These are phyloP conservation scores for Phylloscopus trochiloides DNA, from an alignment of 2,113 vertebrate species.

Conservation along the genomic window DNA sequence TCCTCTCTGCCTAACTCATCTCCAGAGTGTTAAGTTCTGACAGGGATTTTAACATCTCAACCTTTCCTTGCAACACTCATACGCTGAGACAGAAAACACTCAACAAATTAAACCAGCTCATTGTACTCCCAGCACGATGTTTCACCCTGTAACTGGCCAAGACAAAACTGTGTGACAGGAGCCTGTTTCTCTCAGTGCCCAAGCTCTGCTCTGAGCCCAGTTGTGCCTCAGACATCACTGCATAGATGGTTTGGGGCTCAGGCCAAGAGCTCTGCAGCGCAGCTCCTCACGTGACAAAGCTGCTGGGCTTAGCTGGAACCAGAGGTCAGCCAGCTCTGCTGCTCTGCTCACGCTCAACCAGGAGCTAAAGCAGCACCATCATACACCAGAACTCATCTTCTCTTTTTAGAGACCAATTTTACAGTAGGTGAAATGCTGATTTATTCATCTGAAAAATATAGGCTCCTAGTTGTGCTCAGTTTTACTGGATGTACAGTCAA, in stretches of 20 bases:
- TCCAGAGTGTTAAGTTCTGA: neutral
- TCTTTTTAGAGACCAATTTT: neutral
- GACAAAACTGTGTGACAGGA: neutral
- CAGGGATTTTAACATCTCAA: neutral
- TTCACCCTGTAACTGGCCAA: neutral
- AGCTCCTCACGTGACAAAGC: neutral
- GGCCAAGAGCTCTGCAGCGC: neutral
- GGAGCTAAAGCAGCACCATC: neutral
- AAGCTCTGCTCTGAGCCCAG: neutral
- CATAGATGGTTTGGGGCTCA: neutral
- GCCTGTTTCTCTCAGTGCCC: neutral
- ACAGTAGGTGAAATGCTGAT: neutral
- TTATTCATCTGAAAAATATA: neutral
- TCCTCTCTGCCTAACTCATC: neutral
- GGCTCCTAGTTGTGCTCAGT: neutral
- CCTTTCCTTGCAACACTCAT: neutral
- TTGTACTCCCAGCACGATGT: rapidly evolving
- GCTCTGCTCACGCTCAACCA: neutral
- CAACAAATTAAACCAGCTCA: neutral
- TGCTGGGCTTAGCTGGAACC: neutral
- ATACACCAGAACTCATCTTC: neutral
- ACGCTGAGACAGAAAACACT: neutral
- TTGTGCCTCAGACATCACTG: neutral
- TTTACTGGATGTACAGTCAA: neutral
- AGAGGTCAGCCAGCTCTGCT: neutral